Percentiles rank a stretch among this genome's conserved stretches.
phyloP scores from a whole-genome alignment of 2,797 vertebrate species.

The Acipenser ruthenus region DNA sequence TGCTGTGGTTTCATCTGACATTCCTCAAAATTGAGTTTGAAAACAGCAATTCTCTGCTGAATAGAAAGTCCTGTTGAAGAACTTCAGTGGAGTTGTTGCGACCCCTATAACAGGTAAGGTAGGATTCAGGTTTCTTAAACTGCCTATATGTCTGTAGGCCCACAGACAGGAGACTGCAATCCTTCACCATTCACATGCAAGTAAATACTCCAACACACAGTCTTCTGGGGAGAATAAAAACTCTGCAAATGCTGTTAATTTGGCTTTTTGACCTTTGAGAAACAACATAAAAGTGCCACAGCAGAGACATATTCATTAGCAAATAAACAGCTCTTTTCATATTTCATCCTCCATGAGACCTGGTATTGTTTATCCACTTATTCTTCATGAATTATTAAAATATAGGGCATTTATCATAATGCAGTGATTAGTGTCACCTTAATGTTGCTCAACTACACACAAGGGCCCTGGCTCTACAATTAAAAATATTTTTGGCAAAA shows the following conservation, averaged over 20 bases:
- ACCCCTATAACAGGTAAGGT: too few species aligned
- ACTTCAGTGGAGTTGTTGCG: too few species aligned
- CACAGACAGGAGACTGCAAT: background rate
- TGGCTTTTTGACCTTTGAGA: slow-evolving; percentile 4
- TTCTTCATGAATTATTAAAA: slow-evolving; percentile 9
- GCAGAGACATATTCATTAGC: background rate
- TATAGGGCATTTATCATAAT: slow-evolving; percentile 4
- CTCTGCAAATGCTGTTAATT: slow-evolving; percentile 4
- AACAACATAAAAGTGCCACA: background rate
- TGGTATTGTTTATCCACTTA: background rate
- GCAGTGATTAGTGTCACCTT: background rate
- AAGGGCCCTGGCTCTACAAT: slow-evolving; percentile 1
- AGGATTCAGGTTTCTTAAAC: too few species aligned
- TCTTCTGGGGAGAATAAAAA: background rate
- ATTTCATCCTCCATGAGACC: slow-evolving; percentile 1
- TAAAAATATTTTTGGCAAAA: slow-evolving; percentile 10
- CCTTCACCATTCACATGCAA: slow-evolving; percentile 1
- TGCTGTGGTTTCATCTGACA: too few species aligned
- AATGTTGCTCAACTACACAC: slow-evolving; percentile 8
- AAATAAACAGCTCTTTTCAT: slow-evolving; percentile 3
- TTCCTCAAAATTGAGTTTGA: too few species aligned
- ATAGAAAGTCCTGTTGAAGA: too few species aligned
- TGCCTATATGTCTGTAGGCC: background rate
- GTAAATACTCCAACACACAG: slow-evolving; percentile 4
- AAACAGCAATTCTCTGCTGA: too few species aligned